Evolutionary conservation across 2,113 vertebrate species (phyloP).

Genomic region (Urocolius indicus): DNA sequence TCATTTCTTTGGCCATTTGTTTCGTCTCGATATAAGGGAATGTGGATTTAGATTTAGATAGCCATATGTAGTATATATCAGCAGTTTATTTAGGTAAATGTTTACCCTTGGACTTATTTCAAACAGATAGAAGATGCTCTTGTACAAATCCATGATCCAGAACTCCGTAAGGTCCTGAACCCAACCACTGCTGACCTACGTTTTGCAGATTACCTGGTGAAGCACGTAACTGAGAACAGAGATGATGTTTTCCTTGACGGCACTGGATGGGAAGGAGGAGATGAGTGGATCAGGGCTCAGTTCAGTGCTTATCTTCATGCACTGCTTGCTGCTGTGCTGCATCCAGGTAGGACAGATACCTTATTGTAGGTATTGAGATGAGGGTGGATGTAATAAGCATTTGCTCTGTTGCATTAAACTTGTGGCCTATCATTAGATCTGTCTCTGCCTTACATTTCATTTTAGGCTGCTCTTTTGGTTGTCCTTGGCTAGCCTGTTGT

Average conservation of each 20-base stretch:
- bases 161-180: slow-evolving; percentile 87
- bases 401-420: neutral
- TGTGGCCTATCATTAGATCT: neutral
- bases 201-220: slow-evolving; percentile 93
- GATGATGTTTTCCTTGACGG: slow-evolving; percentile 97
- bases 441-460: neutral
- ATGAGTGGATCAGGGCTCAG: slow-evolving; percentile 98
- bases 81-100: neutral
- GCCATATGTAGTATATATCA: neutral
- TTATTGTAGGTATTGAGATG: neutral
- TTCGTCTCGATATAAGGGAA: neutral
- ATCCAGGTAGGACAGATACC: slow-evolving; percentile 79
- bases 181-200: slow-evolving; percentile 95
- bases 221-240: slow-evolving; percentile 93
- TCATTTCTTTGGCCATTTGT: neutral
- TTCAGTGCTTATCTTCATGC: slow-evolving; percentile 93
- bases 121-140: slow-evolving; percentile 90
- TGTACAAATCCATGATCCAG: slow-evolving; percentile 91
- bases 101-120: slow-evolving; percentile 17
- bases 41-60: neutral
- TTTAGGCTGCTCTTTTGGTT: neutral
- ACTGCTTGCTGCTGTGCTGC: slow-evolving; percentile 87
- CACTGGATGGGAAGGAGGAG: slow-evolving; percentile 98
- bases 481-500: neutral
- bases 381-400: neutral